A percentile compares a stretch with the other conserved stretches of the same genome.
These are phyloP conservation scores for Okamejei kenojei DNA, from an alignment of 2,797 vertebrate species.

Conservation along the genomic window DNA sequence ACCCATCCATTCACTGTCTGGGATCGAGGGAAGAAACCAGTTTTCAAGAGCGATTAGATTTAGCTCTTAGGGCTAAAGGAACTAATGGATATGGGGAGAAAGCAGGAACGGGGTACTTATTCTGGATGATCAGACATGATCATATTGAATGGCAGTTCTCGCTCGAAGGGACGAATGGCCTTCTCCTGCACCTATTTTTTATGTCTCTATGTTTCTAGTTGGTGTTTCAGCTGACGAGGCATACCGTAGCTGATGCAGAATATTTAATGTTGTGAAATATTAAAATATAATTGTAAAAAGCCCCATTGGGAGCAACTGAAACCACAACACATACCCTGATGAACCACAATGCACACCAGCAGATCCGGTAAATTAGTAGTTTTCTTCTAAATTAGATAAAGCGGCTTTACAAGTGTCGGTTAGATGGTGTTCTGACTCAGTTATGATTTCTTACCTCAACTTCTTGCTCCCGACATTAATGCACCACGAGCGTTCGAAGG, in stretches of 20 bases:
- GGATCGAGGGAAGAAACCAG: too few relatives aligned
- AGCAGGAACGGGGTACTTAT: too few relatives aligned
- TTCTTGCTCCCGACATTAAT: neutral
- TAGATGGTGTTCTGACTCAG: neutral
- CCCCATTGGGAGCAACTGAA: neutral
- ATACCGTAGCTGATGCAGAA: neutral
- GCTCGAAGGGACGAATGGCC: too few relatives aligned
- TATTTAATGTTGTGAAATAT: neutral
- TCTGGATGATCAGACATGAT: too few relatives aligned
- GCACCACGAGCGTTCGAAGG: too few relatives aligned
- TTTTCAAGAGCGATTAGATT: too few relatives aligned
- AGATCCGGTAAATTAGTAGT: neutral
- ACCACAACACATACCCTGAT: neutral
- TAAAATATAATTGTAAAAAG: neutral
- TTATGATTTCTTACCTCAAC: neutral
- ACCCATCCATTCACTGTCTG: too few relatives aligned
- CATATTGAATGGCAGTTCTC: too few relatives aligned
- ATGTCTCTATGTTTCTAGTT: too few relatives aligned
- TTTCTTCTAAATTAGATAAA: constrained; percentile 10
- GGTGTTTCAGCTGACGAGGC: neutral
- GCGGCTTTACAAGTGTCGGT: neutral
- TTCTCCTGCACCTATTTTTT: too few relatives aligned
- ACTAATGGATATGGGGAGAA: too few relatives aligned
- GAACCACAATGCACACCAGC: neutral
- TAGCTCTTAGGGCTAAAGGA: too few relatives aligned